Evolutionary conservation across 1,140 invertebrate genomes (phyloP), one percentile per base, ranked within the genome.

Genomic region (Zeugodacus cucurbitae): DNA sequence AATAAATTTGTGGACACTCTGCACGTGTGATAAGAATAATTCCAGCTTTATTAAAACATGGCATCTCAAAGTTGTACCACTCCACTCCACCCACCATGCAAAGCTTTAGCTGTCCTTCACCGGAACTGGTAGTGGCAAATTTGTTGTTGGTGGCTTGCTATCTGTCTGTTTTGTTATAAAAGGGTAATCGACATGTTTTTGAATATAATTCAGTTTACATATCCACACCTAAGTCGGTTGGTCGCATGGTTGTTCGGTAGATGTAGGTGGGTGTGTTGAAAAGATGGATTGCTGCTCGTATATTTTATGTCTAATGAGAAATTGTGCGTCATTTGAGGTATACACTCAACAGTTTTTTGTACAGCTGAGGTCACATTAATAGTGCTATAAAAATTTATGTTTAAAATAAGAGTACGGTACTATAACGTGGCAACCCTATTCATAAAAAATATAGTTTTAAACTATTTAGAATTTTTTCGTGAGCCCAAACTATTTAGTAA

Each of bases 1-100:
- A 82, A 82, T 82, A 82, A 82, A 48, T 82, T 82, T 82, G 74
- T 82, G 74, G 74, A 82, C 74, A 82, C 74, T 82, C 34, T 26
- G 37, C 44, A 82, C 74, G 74, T 82, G 74, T 48, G 74, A 82
- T 82, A 82, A 82, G 74, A 82, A 82, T 82, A 82, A 48, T 82
- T 82, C n/a, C n/a, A 41, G 44, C 41, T 82, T 48, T 82, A 82
- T 82, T 82, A 82, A 82, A 82, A 82, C 74, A 44, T 48, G 41
- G 34, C 74, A 82, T 82, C 41, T 26, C 74, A 82, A 82, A 82
- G 74, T 82, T 82, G 41, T 5, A 4, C 32, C 64, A n/a, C 32
- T 37, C 17, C 62, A 26, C 8, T 10, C n/a, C 10, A 3, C 22
- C n/a, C 10, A 74, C 7, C n/a, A 26, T 54, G 74, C 22, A 48